A percentile compares a stretch with the other conserved stretches of the same genome.
Evolutionary conservation across 2,888 invertebrate genomes (phyloP).

Genomic region (Pterostichus niger): DNA sequence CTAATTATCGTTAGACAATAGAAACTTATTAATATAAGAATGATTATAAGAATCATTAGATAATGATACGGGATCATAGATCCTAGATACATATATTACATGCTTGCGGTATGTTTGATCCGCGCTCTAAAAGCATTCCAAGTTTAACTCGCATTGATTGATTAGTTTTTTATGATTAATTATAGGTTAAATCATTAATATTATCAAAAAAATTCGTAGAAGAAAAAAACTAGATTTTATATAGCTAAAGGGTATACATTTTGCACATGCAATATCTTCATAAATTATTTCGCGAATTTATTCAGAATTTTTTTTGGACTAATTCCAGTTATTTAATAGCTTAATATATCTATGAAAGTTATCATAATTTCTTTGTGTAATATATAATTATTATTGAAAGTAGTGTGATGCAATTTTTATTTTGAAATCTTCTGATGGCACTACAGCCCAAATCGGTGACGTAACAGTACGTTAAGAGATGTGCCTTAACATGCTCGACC

Average conservation of each 20-base stretch:
- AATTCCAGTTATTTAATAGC: no score
- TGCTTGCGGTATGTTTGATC: slow-evolving; percentile 31
- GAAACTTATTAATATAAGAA: slow-evolving; percentile 32
- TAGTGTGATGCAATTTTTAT: no score
- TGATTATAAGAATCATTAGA: slow-evolving; percentile 37
- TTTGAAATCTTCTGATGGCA: no score
- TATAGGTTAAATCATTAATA: slow-evolving; percentile 16
- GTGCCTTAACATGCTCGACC: no score
- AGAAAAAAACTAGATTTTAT: background rate
- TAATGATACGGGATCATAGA: slow-evolving; percentile 32
- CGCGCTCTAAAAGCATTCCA: slow-evolving; percentile 7
- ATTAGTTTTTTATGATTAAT: slow-evolving; percentile 44
- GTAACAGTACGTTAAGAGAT: no score
- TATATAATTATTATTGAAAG: no score
- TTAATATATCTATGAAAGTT: no score
- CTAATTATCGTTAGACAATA: slow-evolving; percentile 24
- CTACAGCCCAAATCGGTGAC: no score
- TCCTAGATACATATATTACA: slow-evolving; percentile 15
- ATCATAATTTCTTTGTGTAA: no score
- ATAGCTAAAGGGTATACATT: background rate
- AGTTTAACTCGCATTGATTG: slow-evolving; percentile 26
- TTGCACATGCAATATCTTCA: no score
- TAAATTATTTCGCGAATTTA: no score
- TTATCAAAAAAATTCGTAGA: background rate
- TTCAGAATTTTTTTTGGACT: no score